Base-by-base conservation (phyloP, 2,113 vertebrate species). In the Ellobius talpinus region DNA sequence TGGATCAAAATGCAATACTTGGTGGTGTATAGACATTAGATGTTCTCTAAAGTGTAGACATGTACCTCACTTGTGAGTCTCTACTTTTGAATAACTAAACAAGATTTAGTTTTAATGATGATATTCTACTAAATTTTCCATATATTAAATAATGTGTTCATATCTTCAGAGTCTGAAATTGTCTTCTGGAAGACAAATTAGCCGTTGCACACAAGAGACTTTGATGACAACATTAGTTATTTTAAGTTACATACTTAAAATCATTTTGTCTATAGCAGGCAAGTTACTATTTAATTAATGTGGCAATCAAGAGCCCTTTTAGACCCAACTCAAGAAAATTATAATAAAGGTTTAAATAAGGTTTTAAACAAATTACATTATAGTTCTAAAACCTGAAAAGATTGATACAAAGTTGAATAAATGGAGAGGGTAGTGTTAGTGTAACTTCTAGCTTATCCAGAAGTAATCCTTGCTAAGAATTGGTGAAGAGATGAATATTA, bases 281-380 rank as follows among this genome's bases (percentile, higher is more conserved):
- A 55, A 87, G 29, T 87, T 91, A 77, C 11, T 91, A 95, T 16
- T 94, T 31, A 90, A 36, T 95, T 96, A 81, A 87, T 76, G 14
- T 93, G 52, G n/a, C 23, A 81, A 39, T 61, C 36, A 23, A 39
- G 29, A 89, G 12, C 0, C 23, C 5, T 94, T 90, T 87, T 79
- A 79, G 33, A 12, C 14, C 6, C 36, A 86, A 94, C 39, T 0
- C 55, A 81, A 86, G 9, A 52, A 47, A 74, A 50, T 90, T 87
- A 29, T 76, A 42, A 11, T 70, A 70, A 85, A 85, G 16, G 33
- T 47, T 81, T 84, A 63, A 63, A 26, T 90, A 63, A 85, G 17
- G 58, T 85, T 42, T 65, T 31, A 36, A 33, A 29, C 5, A 91
- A 89, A 96, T 87, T 33, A 63, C 52, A 10, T 79, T 84, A 61